These are phyloP conservation scores for Junco hyemalis DNA, from an alignment of 2,113 vertebrate species.

Conservation along the genomic window DNA sequence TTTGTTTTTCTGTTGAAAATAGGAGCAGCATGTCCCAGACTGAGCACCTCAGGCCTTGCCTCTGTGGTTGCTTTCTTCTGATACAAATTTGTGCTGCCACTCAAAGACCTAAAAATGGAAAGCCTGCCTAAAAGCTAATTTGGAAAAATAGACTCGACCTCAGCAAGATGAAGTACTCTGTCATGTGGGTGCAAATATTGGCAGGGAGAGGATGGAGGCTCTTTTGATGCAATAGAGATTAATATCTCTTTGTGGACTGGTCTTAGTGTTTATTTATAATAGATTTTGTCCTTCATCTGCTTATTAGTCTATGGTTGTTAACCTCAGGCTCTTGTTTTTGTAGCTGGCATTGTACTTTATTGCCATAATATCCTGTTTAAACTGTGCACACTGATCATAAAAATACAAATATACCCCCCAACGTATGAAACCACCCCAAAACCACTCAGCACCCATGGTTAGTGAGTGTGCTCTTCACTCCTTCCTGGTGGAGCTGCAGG, in stretches of 20 bases:
- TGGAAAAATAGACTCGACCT: not conserved
- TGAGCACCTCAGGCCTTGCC: conserved; percentile 7
- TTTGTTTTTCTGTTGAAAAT: not conserved
- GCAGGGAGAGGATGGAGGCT: conserved; percentile 3
- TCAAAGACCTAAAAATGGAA: conserved; percentile 34
- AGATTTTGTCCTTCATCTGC: not conserved
- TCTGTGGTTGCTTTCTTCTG: not conserved
- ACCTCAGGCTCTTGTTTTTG: not conserved
- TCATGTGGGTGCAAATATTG: not conserved
- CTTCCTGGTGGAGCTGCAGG: not conserved
- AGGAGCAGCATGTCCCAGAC: not conserved
- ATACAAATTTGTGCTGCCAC: conserved; percentile 29
- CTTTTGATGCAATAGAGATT: not conserved
- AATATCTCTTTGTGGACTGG: not conserved
- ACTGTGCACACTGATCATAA: not conserved
- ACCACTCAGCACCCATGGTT: no score
- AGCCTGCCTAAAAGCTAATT: conserved; percentile 30
- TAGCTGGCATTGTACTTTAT: not conserved
- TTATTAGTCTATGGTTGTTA: not conserved
- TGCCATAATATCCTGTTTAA: not conserved
- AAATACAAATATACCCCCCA: not conserved
- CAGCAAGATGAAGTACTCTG: not conserved
- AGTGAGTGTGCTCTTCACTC: not conserved
- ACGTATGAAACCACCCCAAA: not conserved
- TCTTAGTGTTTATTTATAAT: not conserved